Conservation (phyloP, 2,113 vertebrate genomes). For the human (Homo sapiens) region DNA sequence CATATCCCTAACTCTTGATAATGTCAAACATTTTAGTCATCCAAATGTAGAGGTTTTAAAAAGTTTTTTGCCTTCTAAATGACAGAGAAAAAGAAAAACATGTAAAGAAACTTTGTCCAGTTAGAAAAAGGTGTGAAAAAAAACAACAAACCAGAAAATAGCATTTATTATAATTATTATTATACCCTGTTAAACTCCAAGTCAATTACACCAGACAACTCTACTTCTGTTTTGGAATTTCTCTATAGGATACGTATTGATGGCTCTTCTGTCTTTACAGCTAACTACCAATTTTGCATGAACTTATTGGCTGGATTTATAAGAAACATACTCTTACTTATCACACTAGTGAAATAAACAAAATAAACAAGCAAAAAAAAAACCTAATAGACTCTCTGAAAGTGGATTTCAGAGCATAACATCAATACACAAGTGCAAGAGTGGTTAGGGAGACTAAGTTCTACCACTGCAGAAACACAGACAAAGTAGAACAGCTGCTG, state of each 20-base stretch:
- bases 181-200: background rate
- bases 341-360: background rate
- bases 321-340: conserved; percentile 9
- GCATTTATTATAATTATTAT: background rate
- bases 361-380: background rate
- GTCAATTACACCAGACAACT: background rate
- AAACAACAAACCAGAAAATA: background rate
- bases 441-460: background rate
- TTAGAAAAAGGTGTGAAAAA: background rate
- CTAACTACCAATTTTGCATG: background rate
- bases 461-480: background rate
- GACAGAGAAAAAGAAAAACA: background rate
- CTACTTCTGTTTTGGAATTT: background rate
- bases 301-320: conserved; percentile 17
- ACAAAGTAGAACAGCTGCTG: background rate
- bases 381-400: background rate
- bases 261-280: background rate
- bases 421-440: background rate
- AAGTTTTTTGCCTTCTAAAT: background rate
- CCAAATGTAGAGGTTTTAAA: conserved; percentile 9
- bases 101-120: background rate
- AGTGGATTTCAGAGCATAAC: background rate
- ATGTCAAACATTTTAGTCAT: conserved; percentile 27
- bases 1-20: conserved; percentile 9
- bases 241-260: background rate